Conservation (phyloP, 1,140 invertebrate genomes). For the Zaprionus gabonicus region DNA sequence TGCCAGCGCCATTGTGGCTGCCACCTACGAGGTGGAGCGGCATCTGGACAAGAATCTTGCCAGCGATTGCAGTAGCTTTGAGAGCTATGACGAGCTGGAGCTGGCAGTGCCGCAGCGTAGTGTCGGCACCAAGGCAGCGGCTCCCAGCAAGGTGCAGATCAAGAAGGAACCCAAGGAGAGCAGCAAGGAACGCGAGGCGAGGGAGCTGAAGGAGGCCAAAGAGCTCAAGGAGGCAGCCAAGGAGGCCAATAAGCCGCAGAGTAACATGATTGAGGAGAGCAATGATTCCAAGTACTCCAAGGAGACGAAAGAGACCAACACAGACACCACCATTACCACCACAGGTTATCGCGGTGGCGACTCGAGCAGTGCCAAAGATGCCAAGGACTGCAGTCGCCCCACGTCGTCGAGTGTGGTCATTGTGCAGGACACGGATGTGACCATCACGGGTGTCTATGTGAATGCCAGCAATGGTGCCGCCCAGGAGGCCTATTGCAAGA, state of each 20-base stretch:
- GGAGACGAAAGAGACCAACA: constrained; percentile 87
- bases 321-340: constrained; percentile 79
- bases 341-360: constrained; percentile 68
- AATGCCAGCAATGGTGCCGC: constrained; percentile 90
- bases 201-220: constrained; percentile 30
- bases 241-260: constrained; percentile 84
- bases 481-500: constrained; percentile 92
- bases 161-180: constrained; percentile 61
- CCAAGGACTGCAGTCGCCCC: constrained; percentile 78
- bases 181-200: constrained; percentile 11
- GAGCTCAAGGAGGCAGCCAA: constrained; percentile 33
- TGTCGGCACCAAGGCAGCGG: background rate
- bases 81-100: constrained; percentile 81
- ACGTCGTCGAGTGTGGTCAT: constrained; percentile 87
- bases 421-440: constrained; percentile 93
- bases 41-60: constrained; percentile 81
- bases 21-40: constrained; percentile 92
- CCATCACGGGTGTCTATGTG: constrained; percentile 92
- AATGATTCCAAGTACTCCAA: constrained; percentile 85
- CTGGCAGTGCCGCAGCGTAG: constrained; percentile 3
- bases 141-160: constrained; percentile 43
- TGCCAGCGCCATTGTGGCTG: constrained; percentile 95
- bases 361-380: constrained; percentile 75
- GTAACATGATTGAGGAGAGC: constrained; percentile 76
- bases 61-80: constrained; percentile 85